Evolutionary conservation across 2,113 vertebrate species (phyloP), one percentile per base, ranked within the genome.

Genomic region (Tychaedon coryphoeus): DNA sequence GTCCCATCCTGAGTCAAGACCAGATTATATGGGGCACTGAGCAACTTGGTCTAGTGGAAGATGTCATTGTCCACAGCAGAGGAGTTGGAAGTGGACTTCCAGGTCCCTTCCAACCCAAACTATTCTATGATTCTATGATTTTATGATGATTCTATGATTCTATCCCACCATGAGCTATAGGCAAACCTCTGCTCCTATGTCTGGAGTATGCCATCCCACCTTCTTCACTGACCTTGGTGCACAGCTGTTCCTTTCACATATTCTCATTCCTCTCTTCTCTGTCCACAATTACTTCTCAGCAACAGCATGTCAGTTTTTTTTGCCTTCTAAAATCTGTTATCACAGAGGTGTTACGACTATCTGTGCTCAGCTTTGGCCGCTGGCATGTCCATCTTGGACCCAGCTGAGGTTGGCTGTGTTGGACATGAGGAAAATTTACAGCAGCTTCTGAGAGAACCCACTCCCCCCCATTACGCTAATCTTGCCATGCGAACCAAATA

Each of bases 401-500:
- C 28, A 60, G 28, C 12, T 66, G 67, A 16, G 29, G n/a, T 12
- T 45, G 28, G 29, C 19, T 67, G 9, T 67, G 10, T 47, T 67
- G n/a, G 69, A 74, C 29, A 53, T 19, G 19, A 45, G 19, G 24
- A 8, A 53, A 60, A 28, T 12, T 66, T 60, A 57, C 8, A 81
- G 36, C 60, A 51, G 8, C 28, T 81, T 45, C 53, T 40, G 45
- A 53, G 53, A 60, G 33, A 58, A 47, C 15, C 19, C 15, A 24
- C 2, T 26, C 26, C 2, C 3, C 8, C 2, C 4, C 8, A 45
- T 29, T n/a, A 31, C 6, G n/a, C 2, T 3, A 22, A 53, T n/a
- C 24, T 45, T 40, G 19, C n/a, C 45, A 8, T 60, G 16, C 15
- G 53, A 25, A 74, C 15, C 5, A 10, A 73, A 24, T 36, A 19